A percentile compares a stretch with the other conserved stretches of the same genome.
phyloP scores from a whole-genome alignment of 2,888 invertebrate species.

The Acholoe squamosa region DNA sequence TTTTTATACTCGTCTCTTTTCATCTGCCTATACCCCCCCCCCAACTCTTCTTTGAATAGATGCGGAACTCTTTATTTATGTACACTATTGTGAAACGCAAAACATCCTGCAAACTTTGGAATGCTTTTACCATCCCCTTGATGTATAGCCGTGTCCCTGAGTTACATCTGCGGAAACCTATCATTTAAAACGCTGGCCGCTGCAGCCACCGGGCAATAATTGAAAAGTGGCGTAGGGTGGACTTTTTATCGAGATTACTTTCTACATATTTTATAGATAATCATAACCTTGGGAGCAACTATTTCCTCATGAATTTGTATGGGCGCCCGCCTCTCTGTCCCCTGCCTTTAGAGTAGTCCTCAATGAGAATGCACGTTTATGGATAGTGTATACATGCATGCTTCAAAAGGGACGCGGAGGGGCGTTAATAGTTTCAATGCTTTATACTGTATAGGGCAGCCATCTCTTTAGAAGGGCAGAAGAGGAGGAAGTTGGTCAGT shows the following conservation, averaged over 20 bases:
- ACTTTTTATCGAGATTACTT: constrained; percentile 38
- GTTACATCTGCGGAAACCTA: background rate
- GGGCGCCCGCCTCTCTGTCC: no score
- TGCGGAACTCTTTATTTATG: background rate
- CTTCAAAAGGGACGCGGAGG: background rate
- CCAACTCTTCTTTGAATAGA: background rate
- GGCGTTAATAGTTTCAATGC: background rate
- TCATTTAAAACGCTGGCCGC: constrained; percentile 18
- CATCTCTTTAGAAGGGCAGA: background rate
- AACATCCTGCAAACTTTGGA: background rate
- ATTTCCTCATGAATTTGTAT: no score
- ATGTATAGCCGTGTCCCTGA: background rate
- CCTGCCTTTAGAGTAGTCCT: background rate
- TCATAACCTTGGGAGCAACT: background rate
- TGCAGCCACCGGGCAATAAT: constrained; percentile 34
- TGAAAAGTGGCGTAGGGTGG: constrained; percentile 35
- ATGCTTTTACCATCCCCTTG: background rate
- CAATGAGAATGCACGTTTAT: background rate
- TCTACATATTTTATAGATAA: constrained; percentile 58
- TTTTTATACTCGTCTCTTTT: background rate
- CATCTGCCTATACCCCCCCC: background rate
- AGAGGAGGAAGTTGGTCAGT: background rate
- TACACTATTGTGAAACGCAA: background rate
- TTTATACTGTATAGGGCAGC: no score
- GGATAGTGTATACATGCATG: background rate